phyloP scores from a whole-genome alignment of 2,888 invertebrate genomes.

The Achlya flavicornis region DNA sequence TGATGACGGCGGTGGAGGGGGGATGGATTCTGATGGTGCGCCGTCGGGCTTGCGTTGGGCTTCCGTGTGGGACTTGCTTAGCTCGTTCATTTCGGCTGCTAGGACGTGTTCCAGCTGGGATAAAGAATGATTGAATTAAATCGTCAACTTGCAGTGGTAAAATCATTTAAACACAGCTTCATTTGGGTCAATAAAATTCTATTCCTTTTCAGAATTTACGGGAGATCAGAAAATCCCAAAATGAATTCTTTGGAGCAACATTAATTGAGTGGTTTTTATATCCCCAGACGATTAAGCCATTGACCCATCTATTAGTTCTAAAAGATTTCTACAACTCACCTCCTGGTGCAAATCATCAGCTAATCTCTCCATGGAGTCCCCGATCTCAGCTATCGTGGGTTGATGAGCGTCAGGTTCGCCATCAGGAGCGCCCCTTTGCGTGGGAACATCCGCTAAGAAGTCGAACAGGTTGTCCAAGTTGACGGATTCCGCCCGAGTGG shows the following conservation, averaged over 20 bases:
- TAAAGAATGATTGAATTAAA: constrained; percentile 4
- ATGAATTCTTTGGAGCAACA: too few relatives aligned
- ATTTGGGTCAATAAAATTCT: too few relatives aligned
- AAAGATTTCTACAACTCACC: constrained; percentile 56
- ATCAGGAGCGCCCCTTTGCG: constrained; percentile 75
- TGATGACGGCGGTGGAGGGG: constrained; percentile 66
- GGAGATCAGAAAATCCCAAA: too few relatives aligned
- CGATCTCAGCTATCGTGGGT: constrained; percentile 91
- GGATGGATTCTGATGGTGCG: constrained; percentile 72
- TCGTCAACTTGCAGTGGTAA: background rate
- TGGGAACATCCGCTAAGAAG: constrained; percentile 91
- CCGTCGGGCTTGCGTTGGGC: constrained; percentile 76
- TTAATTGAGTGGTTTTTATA: too few relatives aligned
- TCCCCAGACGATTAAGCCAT: too few relatives aligned
- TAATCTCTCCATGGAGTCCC: constrained; percentile 92
- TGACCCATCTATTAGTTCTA: background rate
- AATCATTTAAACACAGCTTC: too few relatives aligned
- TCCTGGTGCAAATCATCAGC: constrained; percentile 93
- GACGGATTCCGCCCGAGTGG: constrained; percentile 87
- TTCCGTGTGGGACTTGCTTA: constrained; percentile 66
- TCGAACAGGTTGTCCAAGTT: constrained; percentile 95
- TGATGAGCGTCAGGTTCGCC: constrained; percentile 82
- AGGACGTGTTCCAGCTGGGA: constrained; percentile 74
- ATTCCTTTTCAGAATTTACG: too few relatives aligned
- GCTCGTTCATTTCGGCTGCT: constrained; percentile 74